Conservation (phyloP, 2,888 invertebrate species). For the Crioceris asparagi region DNA sequence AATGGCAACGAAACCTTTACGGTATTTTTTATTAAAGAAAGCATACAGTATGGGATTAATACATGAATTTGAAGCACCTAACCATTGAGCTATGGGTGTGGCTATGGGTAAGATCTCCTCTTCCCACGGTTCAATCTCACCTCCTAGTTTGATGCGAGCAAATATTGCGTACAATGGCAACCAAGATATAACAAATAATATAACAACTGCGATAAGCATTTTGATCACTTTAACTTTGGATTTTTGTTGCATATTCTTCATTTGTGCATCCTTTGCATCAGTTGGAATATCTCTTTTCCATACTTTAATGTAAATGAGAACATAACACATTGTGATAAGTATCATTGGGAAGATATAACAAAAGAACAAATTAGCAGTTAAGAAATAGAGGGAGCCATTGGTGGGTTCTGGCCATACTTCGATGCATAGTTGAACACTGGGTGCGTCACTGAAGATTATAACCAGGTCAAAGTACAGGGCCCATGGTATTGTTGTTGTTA, state of each 20-base stretch:
- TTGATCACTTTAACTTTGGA: constrained; percentile 91
- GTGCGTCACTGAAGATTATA: constrained; percentile 60
- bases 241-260: constrained; percentile 87
- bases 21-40: constrained; percentile 89
- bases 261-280: constrained; percentile 81
- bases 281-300: constrained; percentile 82
- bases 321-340: constrained; percentile 83
- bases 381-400: constrained; percentile 75
- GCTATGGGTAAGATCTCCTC: constrained; percentile 70
- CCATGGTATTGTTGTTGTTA: constrained; percentile 82
- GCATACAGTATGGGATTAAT: constrained; percentile 92
- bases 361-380: constrained; percentile 77
- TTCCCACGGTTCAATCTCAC: constrained; percentile 63
- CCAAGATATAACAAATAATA: constrained; percentile 90
- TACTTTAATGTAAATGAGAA: constrained; percentile 80
- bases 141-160: constrained; percentile 74
- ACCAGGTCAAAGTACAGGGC: constrained; percentile 79
- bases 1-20: constrained; percentile 81
- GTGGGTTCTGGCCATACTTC: constrained; percentile 80
- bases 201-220: constrained; percentile 87
- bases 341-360: constrained; percentile 88
- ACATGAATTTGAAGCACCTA: constrained; percentile 89
- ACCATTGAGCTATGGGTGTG: constrained; percentile 84
- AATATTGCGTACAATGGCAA: constrained; percentile 84
- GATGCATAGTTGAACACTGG: constrained; percentile 64